These are phyloP conservation scores for Leptatherina wallacei DNA, from an alignment of 2,797 vertebrate species.

Conservation along the genomic window DNA sequence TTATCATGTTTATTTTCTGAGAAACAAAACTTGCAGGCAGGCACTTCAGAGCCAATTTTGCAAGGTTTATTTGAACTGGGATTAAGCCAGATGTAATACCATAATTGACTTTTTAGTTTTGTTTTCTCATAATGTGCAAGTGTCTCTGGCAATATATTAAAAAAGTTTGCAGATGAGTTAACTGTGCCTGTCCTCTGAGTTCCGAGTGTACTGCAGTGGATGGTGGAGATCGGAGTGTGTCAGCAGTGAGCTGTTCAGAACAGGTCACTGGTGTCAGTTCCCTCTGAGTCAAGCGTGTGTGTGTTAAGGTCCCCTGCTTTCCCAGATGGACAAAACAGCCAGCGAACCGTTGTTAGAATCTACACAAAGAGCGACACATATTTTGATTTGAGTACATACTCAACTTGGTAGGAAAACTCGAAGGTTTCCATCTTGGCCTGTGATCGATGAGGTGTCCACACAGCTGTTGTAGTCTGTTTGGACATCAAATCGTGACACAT, in stretches of 20 bases:
- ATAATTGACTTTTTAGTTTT: constrained; percentile 43
- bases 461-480: constrained; percentile 8
- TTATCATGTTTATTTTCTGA: neutral
- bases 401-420: neutral
- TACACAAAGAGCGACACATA: constrained; percentile 4
- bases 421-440: neutral
- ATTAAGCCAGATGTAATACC: constrained; percentile 33
- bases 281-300: constrained; percentile 29
- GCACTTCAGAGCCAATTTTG: constrained; percentile 32
- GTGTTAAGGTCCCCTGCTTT: constrained; percentile 13
- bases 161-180: constrained; percentile 12
- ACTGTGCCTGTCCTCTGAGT: constrained; percentile 3
- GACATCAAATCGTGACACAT: constrained; percentile 22
- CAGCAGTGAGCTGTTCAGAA: constrained; percentile 47
- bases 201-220: neutral
- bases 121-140: constrained; percentile 27
- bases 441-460: constrained; percentile 14
- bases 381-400: constrained; percentile 24
- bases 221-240: constrained; percentile 39
- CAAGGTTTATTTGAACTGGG: constrained; percentile 10
- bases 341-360: constrained; percentile 34
- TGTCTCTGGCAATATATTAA: constrained; percentile 10
- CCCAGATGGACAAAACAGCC: constrained; percentile 9
- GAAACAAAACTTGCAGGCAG: too few species aligned
- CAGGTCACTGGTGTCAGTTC: constrained; percentile 56